phyloP scores from a whole-genome alignment of 2,797 vertebrate genomes.

The Fundulus diaphanus region DNA sequence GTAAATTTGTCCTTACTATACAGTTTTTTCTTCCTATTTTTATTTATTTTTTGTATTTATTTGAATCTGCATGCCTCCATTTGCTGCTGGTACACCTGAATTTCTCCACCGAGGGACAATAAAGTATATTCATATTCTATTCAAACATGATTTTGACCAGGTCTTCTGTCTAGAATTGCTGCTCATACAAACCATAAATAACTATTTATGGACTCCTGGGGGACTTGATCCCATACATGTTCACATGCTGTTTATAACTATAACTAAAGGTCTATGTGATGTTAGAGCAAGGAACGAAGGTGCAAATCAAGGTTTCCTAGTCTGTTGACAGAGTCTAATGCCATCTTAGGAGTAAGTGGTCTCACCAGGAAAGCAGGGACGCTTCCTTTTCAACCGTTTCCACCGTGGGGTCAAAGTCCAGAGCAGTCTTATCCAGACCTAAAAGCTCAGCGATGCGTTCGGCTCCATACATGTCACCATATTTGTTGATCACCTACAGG shows the following conservation, averaged over 20 bases:
- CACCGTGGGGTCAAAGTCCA: slow-evolving; percentile 96
- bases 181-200: too few relatives aligned
- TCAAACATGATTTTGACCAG: background rate
- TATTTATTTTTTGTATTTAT: too few relatives aligned
- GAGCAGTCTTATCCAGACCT: slow-evolving; percentile 94
- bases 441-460: slow-evolving; percentile 97
- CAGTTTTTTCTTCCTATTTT: background rate
- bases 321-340: background rate
- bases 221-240: too few relatives aligned
- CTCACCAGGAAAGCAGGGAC: slow-evolving; percentile 93
- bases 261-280: too few relatives aligned
- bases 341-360: background rate
- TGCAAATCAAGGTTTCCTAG: background rate
- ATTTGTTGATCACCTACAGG: slow-evolving; percentile 97
- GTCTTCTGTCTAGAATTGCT: background rate
- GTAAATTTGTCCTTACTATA: background rate
- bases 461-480: slow-evolving; percentile 94
- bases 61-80: background rate
- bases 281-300: background rate
- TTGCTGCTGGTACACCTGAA: too few relatives aligned
- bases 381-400: slow-evolving; percentile 90
- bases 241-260: too few relatives aligned
- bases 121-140: background rate
- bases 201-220: background rate
- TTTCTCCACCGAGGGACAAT: background rate